Conservation (phyloP, 2,888 invertebrate species). For the Ennomos fuscantarius region DNA sequence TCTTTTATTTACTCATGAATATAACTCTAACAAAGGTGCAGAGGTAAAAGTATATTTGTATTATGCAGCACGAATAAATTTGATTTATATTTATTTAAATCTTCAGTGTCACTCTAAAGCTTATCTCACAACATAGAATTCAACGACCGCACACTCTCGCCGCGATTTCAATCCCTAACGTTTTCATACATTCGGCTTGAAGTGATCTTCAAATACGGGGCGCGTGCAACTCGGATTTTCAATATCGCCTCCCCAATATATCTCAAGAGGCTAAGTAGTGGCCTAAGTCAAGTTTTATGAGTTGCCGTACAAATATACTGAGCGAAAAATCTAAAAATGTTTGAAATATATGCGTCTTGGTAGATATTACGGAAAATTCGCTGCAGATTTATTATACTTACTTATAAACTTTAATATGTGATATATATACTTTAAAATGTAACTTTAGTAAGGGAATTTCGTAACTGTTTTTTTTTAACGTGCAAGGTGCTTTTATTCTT, state of each 20-base stretch:
- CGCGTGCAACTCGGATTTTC: conserved; percentile 63
- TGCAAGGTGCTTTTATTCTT: too few species aligned
- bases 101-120: not conserved
- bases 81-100: not conserved
- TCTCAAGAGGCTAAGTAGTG: conserved; percentile 58
- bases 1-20: too few species aligned
- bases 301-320: conserved; percentile 53
- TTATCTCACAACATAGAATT: conserved; percentile 11
- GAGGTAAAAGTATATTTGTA: too few species aligned
- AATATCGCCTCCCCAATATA: conserved; percentile 67
- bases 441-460: too few species aligned
- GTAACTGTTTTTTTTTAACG: too few species aligned
- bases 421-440: not conserved
- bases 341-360: conserved; percentile 16
- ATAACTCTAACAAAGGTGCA: too few species aligned
- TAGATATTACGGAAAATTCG: conserved; percentile 11
- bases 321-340: conserved; percentile 30
- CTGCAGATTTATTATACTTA: conserved; percentile 1
- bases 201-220: conserved; percentile 68
- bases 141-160: conserved; percentile 13
- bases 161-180: conserved; percentile 52
- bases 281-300: conserved; percentile 73
- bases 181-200: conserved; percentile 54
- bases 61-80: not conserved
- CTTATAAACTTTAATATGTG: conserved; percentile 5